A percentile compares a stretch with the other conserved stretches of the same genome.
These are phyloP conservation scores for Gryllus longicercus DNA, from an alignment of 2,888 invertebrate genomes.

Conservation along the genomic window DNA sequence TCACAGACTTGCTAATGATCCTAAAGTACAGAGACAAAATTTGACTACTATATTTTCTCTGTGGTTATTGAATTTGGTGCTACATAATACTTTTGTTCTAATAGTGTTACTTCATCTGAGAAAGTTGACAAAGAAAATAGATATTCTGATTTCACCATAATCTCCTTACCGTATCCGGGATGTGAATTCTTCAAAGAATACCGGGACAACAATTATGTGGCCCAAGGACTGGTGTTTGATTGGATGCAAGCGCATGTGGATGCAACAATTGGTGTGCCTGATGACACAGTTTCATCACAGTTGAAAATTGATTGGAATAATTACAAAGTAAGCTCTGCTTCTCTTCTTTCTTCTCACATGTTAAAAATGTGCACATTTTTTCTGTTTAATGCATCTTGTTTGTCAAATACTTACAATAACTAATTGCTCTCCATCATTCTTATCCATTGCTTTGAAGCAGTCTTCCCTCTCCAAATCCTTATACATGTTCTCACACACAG, in stretches of 20 bases:
- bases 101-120: constrained; percentile 75
- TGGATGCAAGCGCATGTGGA: constrained; percentile 70
- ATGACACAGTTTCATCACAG: constrained; percentile 52
- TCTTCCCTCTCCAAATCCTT: too few species aligned
- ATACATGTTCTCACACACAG: too few species aligned
- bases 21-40: too few species aligned
- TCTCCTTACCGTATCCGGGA: constrained; percentile 76
- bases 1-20: too few species aligned
- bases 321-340: constrained; percentile 53
- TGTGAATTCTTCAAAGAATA: constrained; percentile 78
- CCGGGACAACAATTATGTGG: constrained; percentile 66
- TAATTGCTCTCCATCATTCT: too few species aligned
- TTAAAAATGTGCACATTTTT: too few species aligned
- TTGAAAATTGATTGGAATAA: constrained; percentile 60
- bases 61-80: too few species aligned
- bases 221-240: constrained; percentile 65
- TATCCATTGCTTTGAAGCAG: too few species aligned
- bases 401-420: too few species aligned
- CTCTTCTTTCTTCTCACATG: too few species aligned
- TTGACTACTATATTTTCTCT: too few species aligned
- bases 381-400: too few species aligned
- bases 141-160: constrained; percentile 67
- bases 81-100: constrained; percentile 36
- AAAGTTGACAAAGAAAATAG: constrained; percentile 75
- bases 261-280: constrained; percentile 62